Base-by-base conservation (phyloP, 2,113 vertebrate species). In the Clarias macrocephalus region DNA sequence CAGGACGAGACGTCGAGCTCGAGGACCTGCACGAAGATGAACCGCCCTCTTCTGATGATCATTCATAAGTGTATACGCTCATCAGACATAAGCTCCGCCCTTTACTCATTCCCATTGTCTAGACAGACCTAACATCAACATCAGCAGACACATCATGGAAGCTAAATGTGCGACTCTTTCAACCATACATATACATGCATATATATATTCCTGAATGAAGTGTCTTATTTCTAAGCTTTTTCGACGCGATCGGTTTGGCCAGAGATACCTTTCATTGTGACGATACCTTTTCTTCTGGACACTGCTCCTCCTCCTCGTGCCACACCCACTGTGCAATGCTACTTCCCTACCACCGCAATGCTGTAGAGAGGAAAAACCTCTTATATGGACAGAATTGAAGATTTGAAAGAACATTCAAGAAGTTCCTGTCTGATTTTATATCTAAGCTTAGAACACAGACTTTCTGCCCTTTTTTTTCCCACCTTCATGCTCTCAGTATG, bases 21-120 rank as follows among this genome's bases (percentile, higher is more conserved):
- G 95, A 96, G 90, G 95, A 96, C 88, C 92, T 96, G 80, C 92
- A 93, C 77, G 95, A 96, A 87, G 95, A 96, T 6, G 95, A 96
- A 80, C 91, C 94, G 66, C 89, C 94, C 11, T 94, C 92, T 11
- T 85, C 84, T 79, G 59, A 79, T 56, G 66, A 63, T 77, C 57
- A n/a, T 62, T 88, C 48, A 77, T 87, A 70, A 81, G 52, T 65
- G 62, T 76, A 63, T 85, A 4, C 48, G 25, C 3, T 83, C 23
- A 48, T 75, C 30, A 23, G 52, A 13, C 59, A 19, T 62, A 48
- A 25, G 66, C 80, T n/a, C 68, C 28, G 3, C 65, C 66, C 65
- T 86, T 85, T 85, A 80, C 48, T 23, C n/a, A 30, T 56, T 60
- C 28, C 52, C 19, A 25, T 11, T 56, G 25, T 79, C 65, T 1